Conservation (phyloP, 2,797 vertebrate species). For the Onychomys torridus region DNA sequence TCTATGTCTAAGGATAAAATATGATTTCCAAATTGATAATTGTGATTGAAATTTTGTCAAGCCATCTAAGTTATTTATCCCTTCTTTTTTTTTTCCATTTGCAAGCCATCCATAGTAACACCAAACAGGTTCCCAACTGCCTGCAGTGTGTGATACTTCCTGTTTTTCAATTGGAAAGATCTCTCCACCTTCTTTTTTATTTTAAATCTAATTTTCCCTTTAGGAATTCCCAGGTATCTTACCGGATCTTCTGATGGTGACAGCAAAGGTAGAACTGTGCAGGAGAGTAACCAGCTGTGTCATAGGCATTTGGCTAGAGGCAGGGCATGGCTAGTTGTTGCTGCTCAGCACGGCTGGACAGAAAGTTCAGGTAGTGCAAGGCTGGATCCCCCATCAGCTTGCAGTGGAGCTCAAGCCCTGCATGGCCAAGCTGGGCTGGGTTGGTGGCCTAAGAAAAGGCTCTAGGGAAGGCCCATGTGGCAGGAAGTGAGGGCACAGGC, state of each 20-base stretch:
- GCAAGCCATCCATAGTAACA: not conserved
- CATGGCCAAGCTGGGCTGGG: not conserved
- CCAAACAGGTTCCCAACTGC: not conserved
- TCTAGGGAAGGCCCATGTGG: not conserved
- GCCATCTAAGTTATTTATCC: not conserved
- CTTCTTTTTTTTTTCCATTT: not conserved
- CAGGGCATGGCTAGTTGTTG: not conserved
- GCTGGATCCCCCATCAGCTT: not conserved
- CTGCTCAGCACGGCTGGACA: not conserved
- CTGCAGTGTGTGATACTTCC: not conserved
- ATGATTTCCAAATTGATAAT: not conserved
- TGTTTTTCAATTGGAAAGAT: too few relatives aligned
- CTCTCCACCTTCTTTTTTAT: too few relatives aligned
- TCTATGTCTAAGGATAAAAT: not conserved
- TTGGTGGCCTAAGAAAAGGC: not conserved
- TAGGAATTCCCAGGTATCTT: not conserved
- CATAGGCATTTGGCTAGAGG: not conserved
- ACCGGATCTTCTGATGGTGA: not conserved
- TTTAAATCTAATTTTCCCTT: not conserved
- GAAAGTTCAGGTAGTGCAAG: too few relatives aligned
- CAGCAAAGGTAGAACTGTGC: not conserved
- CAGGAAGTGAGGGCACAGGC: not conserved
- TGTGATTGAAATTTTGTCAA: not conserved
- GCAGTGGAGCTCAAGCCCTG: fast-evolving
- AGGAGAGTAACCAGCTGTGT: not conserved